These are phyloP conservation scores for Origma solitaria DNA, from an alignment of 2,113 vertebrate genomes.

Conservation along the genomic window DNA sequence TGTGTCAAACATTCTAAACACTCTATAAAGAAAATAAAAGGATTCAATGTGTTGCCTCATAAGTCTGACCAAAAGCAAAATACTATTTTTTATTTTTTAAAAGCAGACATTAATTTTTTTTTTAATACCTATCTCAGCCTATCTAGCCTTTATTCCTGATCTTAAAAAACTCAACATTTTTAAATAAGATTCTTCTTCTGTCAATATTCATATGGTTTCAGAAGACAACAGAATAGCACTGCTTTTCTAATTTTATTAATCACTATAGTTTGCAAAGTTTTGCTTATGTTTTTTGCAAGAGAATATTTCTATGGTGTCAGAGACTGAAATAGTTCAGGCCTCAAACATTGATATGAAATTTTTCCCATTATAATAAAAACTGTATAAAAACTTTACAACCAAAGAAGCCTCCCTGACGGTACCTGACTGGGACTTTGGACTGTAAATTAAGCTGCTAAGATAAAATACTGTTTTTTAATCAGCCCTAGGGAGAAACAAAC, in stretches of 20 bases:
- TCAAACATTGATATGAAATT: too few species aligned
- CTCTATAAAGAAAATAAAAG: not conserved
- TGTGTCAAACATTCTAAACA: not conserved
- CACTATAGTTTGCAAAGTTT: not conserved
- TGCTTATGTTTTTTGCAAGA: not conserved
- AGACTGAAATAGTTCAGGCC: too few species aligned
- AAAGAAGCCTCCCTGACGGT: too few species aligned
- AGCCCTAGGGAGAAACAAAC: too few species aligned
- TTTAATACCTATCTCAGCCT: not conserved
- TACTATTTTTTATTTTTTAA: not conserved
- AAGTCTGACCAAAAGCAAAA: not conserved
- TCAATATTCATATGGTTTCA: not conserved
- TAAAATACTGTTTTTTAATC: too few species aligned
- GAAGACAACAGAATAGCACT: not conserved
- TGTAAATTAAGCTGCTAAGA: too few species aligned
- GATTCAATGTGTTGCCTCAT: not conserved
- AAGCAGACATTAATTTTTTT: not conserved
- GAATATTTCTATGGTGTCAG: not conserved
- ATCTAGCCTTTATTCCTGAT: not conserved
- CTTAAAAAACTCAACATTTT: rapidly evolving
- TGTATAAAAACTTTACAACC: too few species aligned
- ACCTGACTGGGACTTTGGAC: too few species aligned
- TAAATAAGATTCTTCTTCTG: not conserved
- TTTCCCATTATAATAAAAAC: too few species aligned
- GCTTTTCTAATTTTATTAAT: not conserved